These are phyloP conservation scores for Acromyrmex charruanus DNA, from an alignment of 1,140 invertebrate genomes.

Conservation along the genomic window DNA sequence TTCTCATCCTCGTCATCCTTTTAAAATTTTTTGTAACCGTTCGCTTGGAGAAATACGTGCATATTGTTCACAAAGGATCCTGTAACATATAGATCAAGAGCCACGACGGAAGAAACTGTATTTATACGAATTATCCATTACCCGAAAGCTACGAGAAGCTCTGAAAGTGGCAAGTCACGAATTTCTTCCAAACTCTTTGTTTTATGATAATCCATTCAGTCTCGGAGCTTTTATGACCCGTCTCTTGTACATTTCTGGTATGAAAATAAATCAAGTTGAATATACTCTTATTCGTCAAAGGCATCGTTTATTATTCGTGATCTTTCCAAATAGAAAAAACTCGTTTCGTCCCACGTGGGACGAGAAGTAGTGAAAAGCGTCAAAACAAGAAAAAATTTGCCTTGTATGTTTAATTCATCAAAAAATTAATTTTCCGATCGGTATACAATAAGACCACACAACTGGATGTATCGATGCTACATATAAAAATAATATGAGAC, in stretches of 20 bases:
- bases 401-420: background rate
- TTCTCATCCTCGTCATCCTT: slow-evolving; percentile 10
- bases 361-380: background rate
- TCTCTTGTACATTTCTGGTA: slow-evolving; percentile 30
- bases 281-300: slow-evolving; percentile 13
- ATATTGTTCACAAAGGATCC: background rate
- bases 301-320: slow-evolving; percentile 14
- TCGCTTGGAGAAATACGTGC: background rate
- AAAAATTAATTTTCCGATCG: background rate
- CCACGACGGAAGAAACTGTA: background rate
- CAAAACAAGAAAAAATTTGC: background rate
- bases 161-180: slow-evolving; percentile 21
- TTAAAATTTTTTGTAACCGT: background rate
- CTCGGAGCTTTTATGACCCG: slow-evolving; percentile 23
- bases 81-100: background rate
- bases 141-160: background rate
- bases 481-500: background rate
- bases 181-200: slow-evolving; percentile 3
- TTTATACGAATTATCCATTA: slow-evolving; percentile 9
- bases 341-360: background rate
- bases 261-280: slow-evolving; percentile 25
- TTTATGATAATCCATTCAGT: slow-evolving; percentile 38
- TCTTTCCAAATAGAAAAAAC: background rate
- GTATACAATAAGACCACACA: background rate
- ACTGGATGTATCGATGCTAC: background rate